Conservation (phyloP, 2,888 invertebrate species). For the Rhodophaea formosa region DNA sequence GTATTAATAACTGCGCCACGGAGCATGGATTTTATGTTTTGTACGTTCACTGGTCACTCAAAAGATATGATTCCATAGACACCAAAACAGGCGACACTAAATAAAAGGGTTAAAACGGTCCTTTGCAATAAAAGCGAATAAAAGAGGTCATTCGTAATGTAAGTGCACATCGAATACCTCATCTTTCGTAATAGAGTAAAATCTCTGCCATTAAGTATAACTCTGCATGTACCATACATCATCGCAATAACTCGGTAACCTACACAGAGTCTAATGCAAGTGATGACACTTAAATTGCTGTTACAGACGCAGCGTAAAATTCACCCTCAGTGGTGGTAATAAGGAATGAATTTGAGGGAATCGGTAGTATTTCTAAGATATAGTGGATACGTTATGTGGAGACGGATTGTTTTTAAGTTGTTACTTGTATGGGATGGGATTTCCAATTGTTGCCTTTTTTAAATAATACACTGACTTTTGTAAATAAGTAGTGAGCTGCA, state of each 20-base stretch:
- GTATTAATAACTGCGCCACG: no score
- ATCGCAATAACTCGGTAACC: slow-evolving; percentile 10
- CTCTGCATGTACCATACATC: slow-evolving; percentile 9
- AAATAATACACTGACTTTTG: no score
- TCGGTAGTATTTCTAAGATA: background rate
- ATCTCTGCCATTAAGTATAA: slow-evolving; percentile 8
- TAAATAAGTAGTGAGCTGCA: no score
- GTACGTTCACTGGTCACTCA: no score
- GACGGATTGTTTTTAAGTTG: background rate
- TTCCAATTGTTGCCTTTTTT: background rate
- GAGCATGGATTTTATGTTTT: no score
- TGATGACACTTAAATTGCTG: slow-evolving; percentile 13
- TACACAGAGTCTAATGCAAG: background rate
- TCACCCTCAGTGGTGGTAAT: background rate
- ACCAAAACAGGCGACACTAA: no score
- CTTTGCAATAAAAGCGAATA: no score
- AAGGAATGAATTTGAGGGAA: background rate
- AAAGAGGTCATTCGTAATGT: no score
- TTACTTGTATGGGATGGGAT: background rate
- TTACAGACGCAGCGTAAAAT: background rate
- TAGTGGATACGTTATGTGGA: background rate
- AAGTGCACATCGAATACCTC: background rate
- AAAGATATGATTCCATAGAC: no score
- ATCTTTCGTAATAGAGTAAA: slow-evolving; percentile 7
- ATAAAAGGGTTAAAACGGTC: no score